Evolutionary conservation across 2,797 vertebrate species (phyloP).

Genomic region (Thripadectes ignobilis): DNA sequence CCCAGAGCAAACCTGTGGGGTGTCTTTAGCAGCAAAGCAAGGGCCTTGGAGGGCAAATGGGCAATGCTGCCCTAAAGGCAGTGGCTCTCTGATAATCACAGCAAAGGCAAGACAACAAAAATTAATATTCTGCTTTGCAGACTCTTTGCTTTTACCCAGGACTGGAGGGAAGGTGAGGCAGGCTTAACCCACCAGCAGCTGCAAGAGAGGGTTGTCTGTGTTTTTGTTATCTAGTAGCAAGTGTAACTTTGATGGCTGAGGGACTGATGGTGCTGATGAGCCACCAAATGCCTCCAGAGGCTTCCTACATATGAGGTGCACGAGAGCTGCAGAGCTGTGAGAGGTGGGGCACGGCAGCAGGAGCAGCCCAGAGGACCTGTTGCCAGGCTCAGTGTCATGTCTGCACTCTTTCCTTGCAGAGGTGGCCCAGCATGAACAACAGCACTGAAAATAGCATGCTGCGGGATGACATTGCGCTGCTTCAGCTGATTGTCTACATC

Average conservation of each 20-base stretch:
- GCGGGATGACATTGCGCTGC: accelerated
- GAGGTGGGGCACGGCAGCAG: background rate
- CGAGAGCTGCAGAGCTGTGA: accelerated
- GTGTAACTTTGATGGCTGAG: background rate
- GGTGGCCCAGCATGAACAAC: background rate
- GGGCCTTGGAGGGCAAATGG: background rate
- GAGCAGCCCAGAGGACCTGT: background rate
- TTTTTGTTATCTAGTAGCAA: background rate
- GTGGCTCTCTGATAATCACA: background rate
- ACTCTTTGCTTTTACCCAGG: background rate
- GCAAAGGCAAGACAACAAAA: background rate
- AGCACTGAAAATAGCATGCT: accelerated
- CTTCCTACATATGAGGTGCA: background rate
- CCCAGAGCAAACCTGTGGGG: background rate
- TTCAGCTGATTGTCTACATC: background rate
- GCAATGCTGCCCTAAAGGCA: background rate
- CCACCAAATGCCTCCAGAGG: background rate
- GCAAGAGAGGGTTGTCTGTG: background rate
- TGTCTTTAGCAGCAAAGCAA: background rate
- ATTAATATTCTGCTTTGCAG: background rate
- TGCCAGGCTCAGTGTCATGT: accelerated
- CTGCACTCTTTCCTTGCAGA: background rate
- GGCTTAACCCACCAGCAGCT: background rate
- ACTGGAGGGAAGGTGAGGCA: background rate
- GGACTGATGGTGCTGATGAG: accelerated